Conservation (phyloP, 2,888 invertebrate genomes). For the Tryphoninae sp. region DNA sequence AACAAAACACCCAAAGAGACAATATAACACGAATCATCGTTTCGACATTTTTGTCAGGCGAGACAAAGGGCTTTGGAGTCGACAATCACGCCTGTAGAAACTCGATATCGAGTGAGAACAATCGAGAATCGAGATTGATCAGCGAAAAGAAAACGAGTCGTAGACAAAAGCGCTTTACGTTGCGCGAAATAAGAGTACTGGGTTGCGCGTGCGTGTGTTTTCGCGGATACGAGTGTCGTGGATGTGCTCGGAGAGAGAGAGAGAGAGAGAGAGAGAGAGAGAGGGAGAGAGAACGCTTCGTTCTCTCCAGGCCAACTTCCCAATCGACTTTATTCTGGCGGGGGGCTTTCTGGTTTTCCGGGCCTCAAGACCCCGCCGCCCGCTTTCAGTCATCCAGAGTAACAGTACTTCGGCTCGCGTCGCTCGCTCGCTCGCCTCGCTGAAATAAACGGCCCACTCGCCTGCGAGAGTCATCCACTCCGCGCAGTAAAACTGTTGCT, state of each 20-base stretch:
- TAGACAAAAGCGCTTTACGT: no score
- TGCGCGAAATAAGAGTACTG: no score
- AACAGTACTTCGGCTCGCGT: conserved; percentile 52
- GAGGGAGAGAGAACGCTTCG: background rate
- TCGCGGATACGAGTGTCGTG: no score
- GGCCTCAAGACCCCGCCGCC: conserved; percentile 27
- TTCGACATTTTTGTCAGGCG: background rate
- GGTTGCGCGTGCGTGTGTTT: no score
- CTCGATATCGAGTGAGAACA: no score
- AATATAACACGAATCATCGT: conserved; percentile 8
- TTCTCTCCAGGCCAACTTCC: background rate
- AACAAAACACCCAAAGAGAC: conserved; percentile 21
- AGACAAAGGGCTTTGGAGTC: background rate
- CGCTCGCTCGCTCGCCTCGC: conserved; percentile 36
- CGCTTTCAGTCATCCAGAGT: conserved; percentile 41
- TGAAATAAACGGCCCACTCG: conserved; percentile 51
- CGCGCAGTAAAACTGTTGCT: conserved; percentile 24
- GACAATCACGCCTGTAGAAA: background rate
- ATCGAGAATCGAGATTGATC: no score
- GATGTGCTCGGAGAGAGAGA: background rate
- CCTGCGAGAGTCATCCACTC: conserved; percentile 2
- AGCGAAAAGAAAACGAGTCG: no score
- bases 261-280: background rate
- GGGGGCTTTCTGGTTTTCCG: conserved; percentile 11
- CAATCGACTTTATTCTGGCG: conserved; percentile 2